Base-by-base conservation (phyloP, 2,113 vertebrate genomes). In the Syrrhaptes paradoxus region DNA sequence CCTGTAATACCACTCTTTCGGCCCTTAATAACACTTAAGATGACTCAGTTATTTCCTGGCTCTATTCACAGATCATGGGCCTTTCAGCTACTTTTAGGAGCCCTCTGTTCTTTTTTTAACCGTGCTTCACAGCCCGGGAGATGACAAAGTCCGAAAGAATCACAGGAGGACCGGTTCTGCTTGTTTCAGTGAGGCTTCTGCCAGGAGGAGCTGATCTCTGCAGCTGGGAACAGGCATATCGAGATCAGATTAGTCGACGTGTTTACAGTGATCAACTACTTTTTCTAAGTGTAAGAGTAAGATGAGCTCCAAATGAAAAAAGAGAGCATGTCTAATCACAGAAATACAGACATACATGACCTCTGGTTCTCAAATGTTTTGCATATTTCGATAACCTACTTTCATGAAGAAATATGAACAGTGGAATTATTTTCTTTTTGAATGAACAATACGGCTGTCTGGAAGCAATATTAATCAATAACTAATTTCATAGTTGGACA, bases 401-500 rank as follows among this genome's bases (percentile, higher is more conserved):
- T 82, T 75, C 76, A 68, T 90, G 55, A 92, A 82, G 93, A 96
- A 95, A 93, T 93, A 92, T 71, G 85, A 84, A 81, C 46, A 45
- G 11, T 45, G 36, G 36, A 49, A 76, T 70, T 86, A 4, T 46
- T 25, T 59, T 51, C 70, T 46, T 89, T 88, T 73, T 85, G 16
- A 95, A 90, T 95, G 92, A 97, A 79, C 59, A 87, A 92, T 96
- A 98, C 97, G 96, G 89, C 96, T 93, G 89, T 96, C 91, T 96
- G 94, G 75, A 93, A 97, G 84, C 80, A 97, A 95, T 98, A 98
- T 98, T 97, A 98, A 97, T 98, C 97, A 96, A 97, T 98, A 98
- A 96, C 94, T 97, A 98, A 98, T 97, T 98, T 98, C 97, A 97
- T 98, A 98, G 96, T 92, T 98, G 97, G 96, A 98, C 97, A 98